Evolutionary conservation across 2,797 vertebrate genomes (phyloP).

Genomic region (Amblyraja radiata): DNA sequence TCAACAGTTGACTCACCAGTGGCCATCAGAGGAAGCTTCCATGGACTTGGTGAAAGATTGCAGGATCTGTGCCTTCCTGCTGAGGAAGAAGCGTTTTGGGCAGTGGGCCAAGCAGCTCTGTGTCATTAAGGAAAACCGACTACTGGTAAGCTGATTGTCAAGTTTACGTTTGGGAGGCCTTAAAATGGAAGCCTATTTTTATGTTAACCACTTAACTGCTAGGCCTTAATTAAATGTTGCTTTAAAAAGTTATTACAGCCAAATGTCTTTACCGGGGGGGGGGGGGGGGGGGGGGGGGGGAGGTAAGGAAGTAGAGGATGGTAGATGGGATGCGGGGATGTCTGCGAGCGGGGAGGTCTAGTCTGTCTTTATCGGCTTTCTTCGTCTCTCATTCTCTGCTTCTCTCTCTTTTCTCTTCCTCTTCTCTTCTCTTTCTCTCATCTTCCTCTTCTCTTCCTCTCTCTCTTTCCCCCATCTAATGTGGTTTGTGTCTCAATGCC

Average conservation of each 20-base stretch:
- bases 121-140: slow-evolving; percentile 79
- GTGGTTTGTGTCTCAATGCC: not conserved
- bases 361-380: no score
- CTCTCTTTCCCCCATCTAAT: no score
- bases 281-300: no score
- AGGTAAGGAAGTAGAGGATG: no score
- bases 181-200: not conserved
- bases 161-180: not conserved
- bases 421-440: no score
- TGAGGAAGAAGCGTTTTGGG: slow-evolving; percentile 92
- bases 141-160: slow-evolving; percentile 68
- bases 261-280: not conserved
- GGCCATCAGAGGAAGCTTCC: slow-evolving; percentile 77
- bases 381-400: no score
- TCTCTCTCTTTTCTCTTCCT: no score
- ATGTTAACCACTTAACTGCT: not conserved
- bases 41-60: slow-evolving; percentile 81
- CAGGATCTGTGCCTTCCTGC: slow-evolving; percentile 85
- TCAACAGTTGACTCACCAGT: slow-evolving; percentile 67
- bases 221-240: not conserved
- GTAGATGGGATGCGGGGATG: no score
- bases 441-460: no score
- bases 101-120: slow-evolving; percentile 96
- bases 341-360: no score
- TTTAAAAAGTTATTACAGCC: not conserved